Evolutionary conservation across 2,888 invertebrate genomes (phyloP), one percentile per base, ranked within the genome.

Genomic region (Onthophagus sagittarius): DNA sequence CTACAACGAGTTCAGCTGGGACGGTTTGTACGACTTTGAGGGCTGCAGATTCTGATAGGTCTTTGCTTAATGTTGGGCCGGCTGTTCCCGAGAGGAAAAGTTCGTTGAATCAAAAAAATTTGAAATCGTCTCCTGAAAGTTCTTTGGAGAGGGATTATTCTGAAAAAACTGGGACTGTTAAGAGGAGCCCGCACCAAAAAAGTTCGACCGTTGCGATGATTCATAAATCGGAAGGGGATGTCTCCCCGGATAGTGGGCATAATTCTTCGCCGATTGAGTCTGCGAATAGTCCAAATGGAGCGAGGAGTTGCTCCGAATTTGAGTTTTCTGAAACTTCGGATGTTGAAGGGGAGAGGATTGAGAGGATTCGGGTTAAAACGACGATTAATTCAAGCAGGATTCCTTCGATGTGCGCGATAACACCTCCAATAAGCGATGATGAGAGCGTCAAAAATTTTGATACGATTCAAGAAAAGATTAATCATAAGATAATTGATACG

Each of bases 331-430:
- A 95, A 85, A 93, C 94, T 63, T 94, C 95, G 0, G 95, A 95
- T 83, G 87, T 95, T 78, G 95, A 95, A 86, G 94, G 94, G n/a
- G 91, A 95, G 82, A 88, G 95, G 81, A 93, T 94, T 79, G 95
- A 96, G 85, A 88, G 95, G 78, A 93, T 96, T 77, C 87, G 94
- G 75, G 92, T 92, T 64, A 96, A 96, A 86, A 96, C 96, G 0
- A 92, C 93, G 0, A 94, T 96, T 64, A 94, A 93, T 81, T 93
- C 94, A 71, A 94, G 94, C 79, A 89, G 96, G 78, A 96, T 96
- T 81, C 96, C 96, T 0, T 95, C 96, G 4, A 94, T 96, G 92
- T 96, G 96, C 84, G 94, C 95, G 1, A 95, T 96, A 70, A 96
- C 96, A 13, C 95, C 96, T 3, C 92, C 92, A 0, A 93, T 93